Evolutionary conservation across 2,888 invertebrate genomes (phyloP).

Genomic region (Callosobruchus maculatus): DNA sequence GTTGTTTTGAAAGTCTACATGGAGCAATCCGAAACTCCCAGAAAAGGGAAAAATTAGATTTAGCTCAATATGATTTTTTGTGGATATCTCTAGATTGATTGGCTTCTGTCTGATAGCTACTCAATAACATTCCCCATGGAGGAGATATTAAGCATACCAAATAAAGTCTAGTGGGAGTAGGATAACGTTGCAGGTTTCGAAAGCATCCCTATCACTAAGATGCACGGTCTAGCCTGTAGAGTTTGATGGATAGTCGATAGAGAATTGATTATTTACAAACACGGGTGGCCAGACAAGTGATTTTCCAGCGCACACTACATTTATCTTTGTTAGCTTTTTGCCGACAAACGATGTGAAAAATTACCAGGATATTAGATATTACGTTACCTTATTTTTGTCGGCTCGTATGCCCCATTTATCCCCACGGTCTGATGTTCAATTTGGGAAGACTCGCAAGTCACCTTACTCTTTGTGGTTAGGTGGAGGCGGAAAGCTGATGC

Average conservation of each 20-base stretch:
- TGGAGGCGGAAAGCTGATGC: neutral
- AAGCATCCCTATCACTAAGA: neutral
- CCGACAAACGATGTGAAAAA: neutral
- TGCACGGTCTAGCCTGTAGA: neutral
- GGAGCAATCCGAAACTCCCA: too few species aligned
- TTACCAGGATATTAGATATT: neutral
- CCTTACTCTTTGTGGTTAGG: neutral
- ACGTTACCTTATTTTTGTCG: neutral
- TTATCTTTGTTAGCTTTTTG: neutral
- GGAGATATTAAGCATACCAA: too few species aligned
- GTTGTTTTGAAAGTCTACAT: too few species aligned
- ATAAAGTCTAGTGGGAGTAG: too few species aligned
- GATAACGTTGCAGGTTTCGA: neutral
- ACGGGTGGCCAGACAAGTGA: neutral
- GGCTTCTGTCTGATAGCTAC: too few species aligned
- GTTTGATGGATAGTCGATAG: neutral
- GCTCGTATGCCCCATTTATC: neutral
- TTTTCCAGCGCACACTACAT: neutral
- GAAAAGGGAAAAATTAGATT: too few species aligned
- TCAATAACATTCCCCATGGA: too few species aligned
- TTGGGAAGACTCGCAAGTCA: neutral
- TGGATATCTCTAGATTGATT: too few species aligned
- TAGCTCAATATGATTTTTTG: too few species aligned
- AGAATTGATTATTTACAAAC: neutral
- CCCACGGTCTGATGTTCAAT: neutral